Evolutionary conservation across 2,888 invertebrate species (phyloP).

Genomic region (Pheosia tremula): DNA sequence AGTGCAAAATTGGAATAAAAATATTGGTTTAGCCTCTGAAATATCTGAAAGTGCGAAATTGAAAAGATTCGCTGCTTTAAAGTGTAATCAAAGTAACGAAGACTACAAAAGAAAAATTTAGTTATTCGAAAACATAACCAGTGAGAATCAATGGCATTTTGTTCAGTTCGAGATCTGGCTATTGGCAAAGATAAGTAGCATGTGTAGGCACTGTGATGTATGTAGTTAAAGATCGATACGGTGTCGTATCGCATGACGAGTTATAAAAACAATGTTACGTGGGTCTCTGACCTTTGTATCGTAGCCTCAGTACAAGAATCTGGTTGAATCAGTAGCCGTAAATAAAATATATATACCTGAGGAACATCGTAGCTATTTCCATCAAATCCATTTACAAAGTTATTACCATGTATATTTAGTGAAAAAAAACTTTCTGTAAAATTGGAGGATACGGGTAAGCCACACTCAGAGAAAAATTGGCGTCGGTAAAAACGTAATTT

Average conservation of each 20-base stretch:
- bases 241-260: slow-evolving; percentile 29
- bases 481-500: too few relatives aligned
- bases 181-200: slow-evolving; percentile 15
- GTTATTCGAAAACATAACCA: too few relatives aligned
- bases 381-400: too few relatives aligned
- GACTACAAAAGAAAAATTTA: background rate
- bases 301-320: slow-evolving; percentile 19
- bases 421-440: too few relatives aligned
- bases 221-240: slow-evolving; percentile 18
- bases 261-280: slow-evolving; percentile 35
- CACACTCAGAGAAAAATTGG: too few relatives aligned
- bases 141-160: background rate
- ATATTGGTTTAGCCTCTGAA: too few relatives aligned
- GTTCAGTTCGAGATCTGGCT: background rate
- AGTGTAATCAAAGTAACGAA: background rate
- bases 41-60: too few relatives aligned
- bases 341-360: slow-evolving; percentile 9
- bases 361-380: too few relatives aligned
- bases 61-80: too few relatives aligned
- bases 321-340: slow-evolving; percentile 7
- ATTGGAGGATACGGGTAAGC: too few relatives aligned
- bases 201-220: slow-evolving; percentile 26
- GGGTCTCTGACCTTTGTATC: slow-evolving; percentile 33
- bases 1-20: too few relatives aligned
- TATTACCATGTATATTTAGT: too few relatives aligned